Base-by-base conservation (phyloP, 2,113 vertebrate species). In the Paracanthobrama guichenoti region DNA sequence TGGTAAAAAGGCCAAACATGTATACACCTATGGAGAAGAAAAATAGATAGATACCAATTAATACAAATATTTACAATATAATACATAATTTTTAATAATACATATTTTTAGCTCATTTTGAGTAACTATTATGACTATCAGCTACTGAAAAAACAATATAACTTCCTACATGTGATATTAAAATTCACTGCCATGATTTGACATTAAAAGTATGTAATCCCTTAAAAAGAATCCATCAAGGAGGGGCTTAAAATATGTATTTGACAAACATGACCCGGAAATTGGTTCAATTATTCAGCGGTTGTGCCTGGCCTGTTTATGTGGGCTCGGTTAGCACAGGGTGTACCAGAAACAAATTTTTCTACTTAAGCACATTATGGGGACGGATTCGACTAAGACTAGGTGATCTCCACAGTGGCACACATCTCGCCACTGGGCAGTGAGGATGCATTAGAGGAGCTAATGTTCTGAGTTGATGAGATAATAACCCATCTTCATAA, bases 1-100 rank as follows among this genome's bases (percentile, higher is more conserved):
- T 98, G 39, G 97, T 96, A 93, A 99, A 98, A 66, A 99, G 95
- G 92, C 98, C 98, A 88, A 99, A 99, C 26, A 96, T 93, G 89
- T 98, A 99, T 92, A 99, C 97, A 86, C 98, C 98, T 99, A 89
- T n/a, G 75, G 82, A 93, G 85, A 87, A 85, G 9, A 46, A n/a
- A 55, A 31, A 24, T 22, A 48, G 18, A 53, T 20, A 60, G 46
- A 26, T 11, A 22, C 1, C n/a, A 48, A 28, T 74, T 74, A 74
- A 7, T 44, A 24, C 22, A 44, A 35, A 67, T n/a, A n/a, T n/a
- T n/a, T n/a, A n/a, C n/a, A n/a, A n/a, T n/a, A n/a, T n/a, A n/a
- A n/a, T n/a, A n/a, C n/a, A n/a, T n/a, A n/a, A n/a, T n/a, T n/a
- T n/a, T n/a, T n/a, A n/a, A n/a, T n/a, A n/a, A n/a, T n/a, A 18